Base-by-base conservation (phyloP, 2,113 vertebrate genomes). In the Naja naja region DNA sequence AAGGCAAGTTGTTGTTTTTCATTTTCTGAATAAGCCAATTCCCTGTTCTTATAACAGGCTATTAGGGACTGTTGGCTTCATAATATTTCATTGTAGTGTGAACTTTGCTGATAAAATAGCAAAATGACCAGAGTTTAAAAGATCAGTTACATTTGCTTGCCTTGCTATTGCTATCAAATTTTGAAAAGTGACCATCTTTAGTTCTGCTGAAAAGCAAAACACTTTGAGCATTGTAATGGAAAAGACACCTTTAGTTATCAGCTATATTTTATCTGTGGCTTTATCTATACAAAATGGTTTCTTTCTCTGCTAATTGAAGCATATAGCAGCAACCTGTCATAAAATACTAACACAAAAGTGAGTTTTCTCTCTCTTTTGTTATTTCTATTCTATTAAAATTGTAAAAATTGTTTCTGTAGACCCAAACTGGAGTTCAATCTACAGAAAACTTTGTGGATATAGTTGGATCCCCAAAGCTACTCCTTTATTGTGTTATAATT, bases 241-340 rank as follows among this genome's bases (percentile, higher is more conserved):
- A 27, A 11, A 45, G 39, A 18, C 27, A 23, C 22, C 14, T 25
- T 7, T 53, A 34, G 49, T n/a, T 86, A 93, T 52, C 5, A 58
- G 6, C 11, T 49, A 22, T 58, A 47, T 34, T 85, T 58, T 86
- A 93, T 60, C 58, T 27, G 89, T 43, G 55, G 16, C 30, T 85
- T 89, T 92, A 85, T 55, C 81, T 89, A 4, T 56, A 47, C 87
- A 20, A 85, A 89, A 69, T 89, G 69, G 47, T 54, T 85, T 92
- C 81, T 89, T 56, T 87, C 8, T 81, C 60, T 88, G 14, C 91
- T 92, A 89, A 89, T 47, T 88, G 56, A 92, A 88, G 45, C 91
- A 92, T n/a, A 89, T 45, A 39, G 58, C 34, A 92, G 47, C 22
- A 92, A 86, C 25, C 81, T 16, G 45, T 30, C 52, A 91, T 3